Evolutionary conservation across 1,140 invertebrate genomes (phyloP), one percentile per base, ranked within the genome.

Genomic region (Listronotus oregonensis): DNA sequence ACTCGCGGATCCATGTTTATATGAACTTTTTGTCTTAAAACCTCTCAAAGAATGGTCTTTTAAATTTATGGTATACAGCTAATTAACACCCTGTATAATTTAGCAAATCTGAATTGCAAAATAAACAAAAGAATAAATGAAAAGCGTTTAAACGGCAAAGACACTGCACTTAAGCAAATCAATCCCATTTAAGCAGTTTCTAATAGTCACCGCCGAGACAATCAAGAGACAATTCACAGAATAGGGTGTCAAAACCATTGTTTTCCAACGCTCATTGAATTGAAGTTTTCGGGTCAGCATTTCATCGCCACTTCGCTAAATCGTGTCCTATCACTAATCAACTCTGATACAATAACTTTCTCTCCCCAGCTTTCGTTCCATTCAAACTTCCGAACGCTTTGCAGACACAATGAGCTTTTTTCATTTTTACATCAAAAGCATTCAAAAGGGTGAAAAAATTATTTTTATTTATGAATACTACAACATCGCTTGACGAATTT

Each of bases 261-360:
- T 63, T n/a, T 21, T 54, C 9, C 10, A 40, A 50, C 31, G 27
- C 50, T 60, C 56, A 32, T 37, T 59, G 62, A 65, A 65, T 65
- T 40, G 40, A 60, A 68, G 67, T 62, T 54, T 68, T 60, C 67
- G 61, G 67, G 67, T 73, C 71, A 73, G 71, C 69, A 71, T 73
- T 73, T 71, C 67, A 67, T 65, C 64, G 58, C 62, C 64, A 60
- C 66, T 61, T 69, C 63, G 60, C 61, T 58, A 66, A 69, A 71
- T 71, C 71, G 71, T 73, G 71, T 73, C 66, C 66, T 73, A 73
- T 73, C 71, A 67, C 50, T 66, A 73, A 73, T 73, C 69, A 71
- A 70, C 61, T 67, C 66, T 63, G 60, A 54, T 73, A 71, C 64
- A 73, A 69, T 62, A 61, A 63, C 61, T 50, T 47, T 64, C 66